phyloP scores from a whole-genome alignment of 2,888 invertebrate species.

The Limulus polyphemus region DNA sequence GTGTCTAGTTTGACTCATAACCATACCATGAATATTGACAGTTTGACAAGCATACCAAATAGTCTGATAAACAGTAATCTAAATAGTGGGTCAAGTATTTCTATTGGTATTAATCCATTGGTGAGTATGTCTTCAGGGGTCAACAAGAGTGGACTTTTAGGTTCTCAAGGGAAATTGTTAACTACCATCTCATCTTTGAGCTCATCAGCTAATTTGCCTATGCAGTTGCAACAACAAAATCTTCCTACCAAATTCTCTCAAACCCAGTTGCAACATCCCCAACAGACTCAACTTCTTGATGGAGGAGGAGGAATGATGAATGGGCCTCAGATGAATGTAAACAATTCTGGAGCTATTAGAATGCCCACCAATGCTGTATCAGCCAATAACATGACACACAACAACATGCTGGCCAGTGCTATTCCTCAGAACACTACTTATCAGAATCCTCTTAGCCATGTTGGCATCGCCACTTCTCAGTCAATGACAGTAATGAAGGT shows the following conservation, averaged over 20 bases:
- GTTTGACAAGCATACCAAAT: slow-evolving; percentile 22
- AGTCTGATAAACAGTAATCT: slow-evolving; percentile 18
- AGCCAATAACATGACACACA: slow-evolving; percentile 15
- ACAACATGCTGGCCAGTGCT: slow-evolving; percentile 16
- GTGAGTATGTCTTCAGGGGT: slow-evolving; percentile 9
- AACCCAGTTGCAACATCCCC: slow-evolving; percentile 10
- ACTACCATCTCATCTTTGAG: slow-evolving; percentile 10
- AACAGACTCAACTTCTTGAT: slow-evolving; percentile 11
- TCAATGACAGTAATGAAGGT: too few species aligned
- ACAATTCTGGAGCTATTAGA: slow-evolving; percentile 14
- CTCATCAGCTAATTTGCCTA: slow-evolving; percentile 5
- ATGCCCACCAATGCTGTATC: slow-evolving; percentile 7
- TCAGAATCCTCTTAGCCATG: slow-evolving; percentile 24
- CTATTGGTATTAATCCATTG: slow-evolving; percentile 12
- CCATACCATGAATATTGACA: slow-evolving; percentile 24
- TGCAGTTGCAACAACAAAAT: slow-evolving; percentile 10
- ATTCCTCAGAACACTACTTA: slow-evolving; percentile 23
- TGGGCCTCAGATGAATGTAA: slow-evolving; percentile 31
- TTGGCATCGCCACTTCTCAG: background rate
- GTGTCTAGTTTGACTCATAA: slow-evolving; percentile 27
- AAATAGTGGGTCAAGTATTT: slow-evolving; percentile 11
- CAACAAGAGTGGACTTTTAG: slow-evolving; percentile 16
- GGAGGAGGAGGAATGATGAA: slow-evolving; percentile 30
- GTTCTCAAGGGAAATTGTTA: slow-evolving; percentile 18
- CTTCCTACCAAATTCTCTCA: slow-evolving; percentile 11